A percentile compares a stretch with the other conserved stretches of the same genome.
These are phyloP conservation scores for Takifugu flavidus DNA, from an alignment of 2,113 vertebrate genomes.

Conservation along the genomic window DNA sequence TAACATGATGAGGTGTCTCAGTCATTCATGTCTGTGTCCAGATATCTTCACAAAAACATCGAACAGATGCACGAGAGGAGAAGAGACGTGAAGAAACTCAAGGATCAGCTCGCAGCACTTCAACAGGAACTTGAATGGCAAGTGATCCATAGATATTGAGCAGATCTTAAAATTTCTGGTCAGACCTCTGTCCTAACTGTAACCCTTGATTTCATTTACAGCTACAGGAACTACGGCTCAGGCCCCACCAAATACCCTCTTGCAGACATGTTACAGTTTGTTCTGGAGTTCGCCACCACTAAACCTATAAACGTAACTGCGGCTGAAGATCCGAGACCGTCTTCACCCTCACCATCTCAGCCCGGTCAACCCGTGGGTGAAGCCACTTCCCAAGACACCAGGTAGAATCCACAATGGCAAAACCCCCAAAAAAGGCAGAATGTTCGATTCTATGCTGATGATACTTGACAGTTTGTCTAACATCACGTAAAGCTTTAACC, in stretches of 20 bases:
- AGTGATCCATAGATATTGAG: slow-evolving; percentile 3
- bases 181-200: neutral
- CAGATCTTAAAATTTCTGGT: neutral
- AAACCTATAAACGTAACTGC: slow-evolving; percentile 66
- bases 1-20: neutral
- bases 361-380: slow-evolving; percentile 37
- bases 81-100: slow-evolving; percentile 81
- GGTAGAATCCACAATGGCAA: slow-evolving; percentile 29
- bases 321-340: slow-evolving; percentile 30
- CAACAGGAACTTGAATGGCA: slow-evolving; percentile 91
- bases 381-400: slow-evolving; percentile 50
- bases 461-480: neutral
- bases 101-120: slow-evolving; percentile 79
- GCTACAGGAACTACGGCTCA: slow-evolving; percentile 91
- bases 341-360: slow-evolving; percentile 38
- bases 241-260: slow-evolving; percentile 85
- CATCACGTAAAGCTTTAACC: neutral
- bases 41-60: slow-evolving; percentile 90
- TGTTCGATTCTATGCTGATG: neutral
- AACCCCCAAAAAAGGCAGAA: neutral
- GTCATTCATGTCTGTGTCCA: slow-evolving; percentile 47
- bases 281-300: slow-evolving; percentile 88
- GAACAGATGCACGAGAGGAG: slow-evolving; percentile 83
- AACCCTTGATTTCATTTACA: slow-evolving; percentile 38
- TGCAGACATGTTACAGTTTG: slow-evolving; percentile 91